phyloP scores from a whole-genome alignment of 2,797 vertebrate species.

The Epinephelus awoara region DNA sequence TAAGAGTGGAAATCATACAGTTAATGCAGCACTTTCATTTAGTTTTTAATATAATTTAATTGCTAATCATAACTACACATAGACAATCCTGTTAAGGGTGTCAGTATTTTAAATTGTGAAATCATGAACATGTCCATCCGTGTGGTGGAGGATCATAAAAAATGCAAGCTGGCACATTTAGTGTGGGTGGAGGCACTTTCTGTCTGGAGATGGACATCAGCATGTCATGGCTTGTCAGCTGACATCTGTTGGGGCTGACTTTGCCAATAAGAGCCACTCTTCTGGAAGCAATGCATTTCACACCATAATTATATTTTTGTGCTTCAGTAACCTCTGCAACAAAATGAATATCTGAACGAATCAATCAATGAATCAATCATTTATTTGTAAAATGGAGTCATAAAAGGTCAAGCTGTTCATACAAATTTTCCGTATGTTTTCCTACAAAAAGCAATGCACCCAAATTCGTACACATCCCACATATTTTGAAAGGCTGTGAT shows the following conservation, averaged over 20 bases:
- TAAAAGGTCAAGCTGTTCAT: too few species aligned
- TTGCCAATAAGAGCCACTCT: background rate
- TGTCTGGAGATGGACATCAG: background rate
- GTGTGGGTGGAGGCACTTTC: background rate
- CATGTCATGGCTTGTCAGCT: background rate
- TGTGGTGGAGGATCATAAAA: background rate
- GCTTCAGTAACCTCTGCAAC: background rate
- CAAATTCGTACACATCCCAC: too few species aligned
- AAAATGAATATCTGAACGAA: background rate
- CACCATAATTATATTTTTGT: background rate
- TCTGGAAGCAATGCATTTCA: background rate
- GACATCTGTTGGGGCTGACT: slow-evolving; percentile 15
- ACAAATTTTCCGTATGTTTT: too few species aligned
- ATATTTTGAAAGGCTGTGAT: too few species aligned
- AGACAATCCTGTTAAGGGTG: background rate
- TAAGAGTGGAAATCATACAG: background rate
- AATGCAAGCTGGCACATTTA: background rate
- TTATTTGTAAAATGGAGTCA: too few species aligned
- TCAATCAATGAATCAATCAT: too few species aligned
- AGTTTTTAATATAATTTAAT: background rate
- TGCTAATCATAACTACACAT: background rate
- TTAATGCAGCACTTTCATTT: background rate
- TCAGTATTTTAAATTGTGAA: background rate
- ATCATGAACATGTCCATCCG: background rate
- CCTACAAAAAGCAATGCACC: too few species aligned